These are phyloP conservation scores for Serranochromis macrocephalus DNA, from an alignment of 2,113 vertebrate genomes.

Conservation along the genomic window DNA sequence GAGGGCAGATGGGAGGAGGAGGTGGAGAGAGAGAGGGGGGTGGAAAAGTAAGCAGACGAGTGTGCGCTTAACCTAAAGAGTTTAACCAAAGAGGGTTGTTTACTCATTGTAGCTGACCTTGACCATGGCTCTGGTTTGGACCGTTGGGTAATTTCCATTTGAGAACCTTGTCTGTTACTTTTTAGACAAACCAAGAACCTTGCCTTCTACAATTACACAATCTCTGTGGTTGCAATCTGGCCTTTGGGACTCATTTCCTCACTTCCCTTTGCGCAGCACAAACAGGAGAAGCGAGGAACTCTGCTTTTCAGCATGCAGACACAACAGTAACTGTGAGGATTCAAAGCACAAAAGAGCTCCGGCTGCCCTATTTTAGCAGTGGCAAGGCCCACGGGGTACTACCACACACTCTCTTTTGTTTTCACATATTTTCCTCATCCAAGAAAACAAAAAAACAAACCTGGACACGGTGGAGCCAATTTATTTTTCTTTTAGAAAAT, in stretches of 20 bases:
- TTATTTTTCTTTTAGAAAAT: background rate
- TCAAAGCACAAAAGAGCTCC: slow-evolving; percentile 15
- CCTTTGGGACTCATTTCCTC: background rate
- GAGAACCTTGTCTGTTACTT: background rate
- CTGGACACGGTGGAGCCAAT: background rate
- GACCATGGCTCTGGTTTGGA: background rate
- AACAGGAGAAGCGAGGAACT: background rate
- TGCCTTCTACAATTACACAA: background rate
- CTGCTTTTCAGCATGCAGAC: background rate
- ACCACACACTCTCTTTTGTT: background rate
- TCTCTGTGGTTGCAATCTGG: background rate
- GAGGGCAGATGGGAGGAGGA: background rate
- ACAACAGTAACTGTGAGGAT: slow-evolving; percentile 14
- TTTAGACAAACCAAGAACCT: background rate
- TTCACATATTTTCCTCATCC: background rate
- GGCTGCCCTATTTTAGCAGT: slow-evolving; percentile 5
- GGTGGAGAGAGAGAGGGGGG: background rate
- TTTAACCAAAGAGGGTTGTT: slow-evolving; percentile 36
- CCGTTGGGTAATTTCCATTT: background rate
- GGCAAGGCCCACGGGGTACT: background rate
- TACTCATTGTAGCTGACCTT: background rate
- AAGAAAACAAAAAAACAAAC: background rate
- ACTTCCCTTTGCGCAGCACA: background rate
- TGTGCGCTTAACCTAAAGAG: slow-evolving; percentile 16
- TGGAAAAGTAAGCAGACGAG: slow-evolving; percentile 9